phyloP scores from a whole-genome alignment of 2,797 vertebrate species.

The Chelonia mydas region DNA sequence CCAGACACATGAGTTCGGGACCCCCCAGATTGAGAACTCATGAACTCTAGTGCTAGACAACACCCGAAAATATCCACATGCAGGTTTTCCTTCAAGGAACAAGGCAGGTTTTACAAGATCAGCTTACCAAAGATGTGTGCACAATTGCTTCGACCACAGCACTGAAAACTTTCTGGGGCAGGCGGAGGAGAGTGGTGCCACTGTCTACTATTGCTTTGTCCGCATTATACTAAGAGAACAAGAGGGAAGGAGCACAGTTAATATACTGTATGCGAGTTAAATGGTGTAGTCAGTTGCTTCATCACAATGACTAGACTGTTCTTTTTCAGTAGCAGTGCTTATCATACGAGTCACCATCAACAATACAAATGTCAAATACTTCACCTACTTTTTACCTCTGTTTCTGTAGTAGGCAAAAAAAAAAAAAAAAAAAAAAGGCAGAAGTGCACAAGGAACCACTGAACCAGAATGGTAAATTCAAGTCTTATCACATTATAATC shows the following conservation, averaged over 20 bases:
- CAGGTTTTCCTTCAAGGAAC: neutral
- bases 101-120: neutral
- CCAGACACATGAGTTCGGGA: neutral
- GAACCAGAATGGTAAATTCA: neutral
- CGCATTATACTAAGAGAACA: conserved; percentile 88
- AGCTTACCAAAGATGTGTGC: conserved; percentile 88
- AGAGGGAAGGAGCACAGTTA: neutral
- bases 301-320: conserved; percentile 5
- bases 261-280: neutral
- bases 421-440: neutral
- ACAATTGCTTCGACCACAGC: conserved; percentile 92
- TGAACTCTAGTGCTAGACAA: neutral
- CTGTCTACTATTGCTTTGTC: conserved; percentile 99
- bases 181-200: conserved; percentile 94
- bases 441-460: neutral
- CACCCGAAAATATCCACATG: neutral
- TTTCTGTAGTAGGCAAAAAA: neutral
- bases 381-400: neutral
- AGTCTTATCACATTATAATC: neutral
- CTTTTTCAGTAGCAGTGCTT: conserved; percentile 5
- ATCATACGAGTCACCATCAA: neutral
- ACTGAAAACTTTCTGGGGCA: conserved; percentile 93
- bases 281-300: neutral
- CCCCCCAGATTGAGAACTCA: neutral
- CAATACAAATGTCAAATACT: neutral